These are phyloP conservation scores for Melitaea athalia DNA, from an alignment of 2,888 invertebrate genomes.

Conservation along the genomic window DNA sequence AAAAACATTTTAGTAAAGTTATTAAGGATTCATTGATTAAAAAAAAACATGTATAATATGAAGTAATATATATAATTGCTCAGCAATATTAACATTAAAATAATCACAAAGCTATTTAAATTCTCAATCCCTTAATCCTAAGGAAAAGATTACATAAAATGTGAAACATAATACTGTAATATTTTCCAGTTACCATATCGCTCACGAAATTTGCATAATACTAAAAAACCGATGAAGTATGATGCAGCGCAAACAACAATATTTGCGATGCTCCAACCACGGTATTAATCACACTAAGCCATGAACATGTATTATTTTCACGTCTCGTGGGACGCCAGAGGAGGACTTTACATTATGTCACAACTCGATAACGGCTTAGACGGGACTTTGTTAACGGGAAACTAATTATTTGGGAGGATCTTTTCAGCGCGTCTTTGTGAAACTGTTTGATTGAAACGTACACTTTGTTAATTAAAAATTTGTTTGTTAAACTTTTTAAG, in stretches of 20 bases:
- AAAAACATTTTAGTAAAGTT: too few relatives aligned
- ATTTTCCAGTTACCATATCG: conserved; percentile 27
- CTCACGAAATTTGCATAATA: conserved; percentile 22
- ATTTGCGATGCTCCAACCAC: conserved; percentile 29
- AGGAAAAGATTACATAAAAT: background rate
- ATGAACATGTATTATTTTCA: conserved; percentile 38
- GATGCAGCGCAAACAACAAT: conserved; percentile 30
- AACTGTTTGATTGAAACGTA: background rate
- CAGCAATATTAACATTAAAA: too few relatives aligned
- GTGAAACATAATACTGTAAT: conserved; percentile 9
- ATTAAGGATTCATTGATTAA: too few relatives aligned
- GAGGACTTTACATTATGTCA: conserved; percentile 35
- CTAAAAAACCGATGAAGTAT: conserved; percentile 16
- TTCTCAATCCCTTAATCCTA: background rate
- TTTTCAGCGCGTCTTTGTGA: conserved; percentile 2
- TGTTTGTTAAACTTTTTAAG: background rate
- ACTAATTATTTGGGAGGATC: conserved; percentile 22
- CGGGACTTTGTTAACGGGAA: conserved; percentile 30
- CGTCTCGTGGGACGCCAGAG: conserved; percentile 30
- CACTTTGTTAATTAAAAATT: background rate
- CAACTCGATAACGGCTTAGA: conserved; percentile 34
- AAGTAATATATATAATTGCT: too few relatives aligned
- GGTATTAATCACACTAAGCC: conserved; percentile 31
- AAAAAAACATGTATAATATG: too few relatives aligned
- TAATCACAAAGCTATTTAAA: too few relatives aligned